Conservation (phyloP, 2,797 vertebrate species). For the Echiichthys vipera region DNA sequence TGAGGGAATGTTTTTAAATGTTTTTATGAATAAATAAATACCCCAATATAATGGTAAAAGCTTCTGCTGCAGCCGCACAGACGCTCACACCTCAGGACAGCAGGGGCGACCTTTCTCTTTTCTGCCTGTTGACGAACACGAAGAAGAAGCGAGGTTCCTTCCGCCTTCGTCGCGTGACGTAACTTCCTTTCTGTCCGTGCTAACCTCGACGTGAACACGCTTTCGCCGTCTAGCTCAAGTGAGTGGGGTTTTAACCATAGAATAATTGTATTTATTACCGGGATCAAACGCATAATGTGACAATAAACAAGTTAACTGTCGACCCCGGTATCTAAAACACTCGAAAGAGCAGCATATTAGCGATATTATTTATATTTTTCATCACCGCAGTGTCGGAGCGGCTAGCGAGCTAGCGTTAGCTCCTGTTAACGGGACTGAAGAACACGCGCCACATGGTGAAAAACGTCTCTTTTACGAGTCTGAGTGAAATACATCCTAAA, state of each 20-base stretch:
- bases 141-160: slow-evolving; percentile 64
- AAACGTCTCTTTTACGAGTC: no score
- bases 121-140: background rate
- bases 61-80: no score
- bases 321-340: fast-evolving
- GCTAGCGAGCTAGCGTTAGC: slow-evolving; percentile 32
- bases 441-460: slow-evolving; percentile 18
- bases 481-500: no score
- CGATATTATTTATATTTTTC: background rate
- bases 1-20: no score
- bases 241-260: slow-evolving; percentile 56
- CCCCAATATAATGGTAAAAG: no score
- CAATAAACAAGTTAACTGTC: background rate
- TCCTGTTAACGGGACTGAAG: background rate
- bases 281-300: fast-evolving
- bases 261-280: background rate
- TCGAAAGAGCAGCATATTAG: fast-evolving
- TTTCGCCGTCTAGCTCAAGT: slow-evolving; percentile 71
- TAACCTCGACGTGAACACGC: slow-evolving; percentile 75
- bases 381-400: background rate
- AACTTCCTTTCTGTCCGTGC: slow-evolving; percentile 79
- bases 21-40: no score
- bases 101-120: background rate
- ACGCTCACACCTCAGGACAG: slow-evolving; percentile 35
- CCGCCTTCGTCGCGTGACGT: slow-evolving; percentile 23